Conservation (phyloP, 2,113 vertebrate genomes). For the Plecotus auritus region DNA sequence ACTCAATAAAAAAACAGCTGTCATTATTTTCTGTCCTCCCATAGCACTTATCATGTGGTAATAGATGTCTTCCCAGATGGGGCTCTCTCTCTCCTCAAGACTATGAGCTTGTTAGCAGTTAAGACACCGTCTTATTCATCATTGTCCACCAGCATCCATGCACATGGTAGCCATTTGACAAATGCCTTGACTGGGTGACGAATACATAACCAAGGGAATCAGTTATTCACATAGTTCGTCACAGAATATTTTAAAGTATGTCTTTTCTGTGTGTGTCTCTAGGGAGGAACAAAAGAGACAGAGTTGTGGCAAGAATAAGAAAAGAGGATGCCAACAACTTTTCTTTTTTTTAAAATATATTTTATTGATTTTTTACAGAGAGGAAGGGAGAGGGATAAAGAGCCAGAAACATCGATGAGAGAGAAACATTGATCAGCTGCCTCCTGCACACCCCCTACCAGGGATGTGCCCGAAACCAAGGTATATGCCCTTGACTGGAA, state of each 20-base stretch:
- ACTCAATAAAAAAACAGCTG: background rate
- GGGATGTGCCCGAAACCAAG: no score
- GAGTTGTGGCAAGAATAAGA: background rate
- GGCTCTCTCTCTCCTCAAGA: background rate
- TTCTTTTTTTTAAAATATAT: background rate
- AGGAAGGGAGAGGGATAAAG: no score
- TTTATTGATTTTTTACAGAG: no score
- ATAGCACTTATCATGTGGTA: background rate
- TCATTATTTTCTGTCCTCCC: background rate
- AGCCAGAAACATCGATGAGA: no score
- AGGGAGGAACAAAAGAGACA: background rate
- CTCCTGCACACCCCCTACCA: no score
- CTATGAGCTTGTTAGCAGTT: background rate
- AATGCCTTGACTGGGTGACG: background rate
- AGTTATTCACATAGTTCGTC: background rate
- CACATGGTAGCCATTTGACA: background rate
- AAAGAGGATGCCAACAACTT: background rate
- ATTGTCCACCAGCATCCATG: background rate
- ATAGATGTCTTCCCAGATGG: background rate
- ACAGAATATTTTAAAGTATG: background rate
- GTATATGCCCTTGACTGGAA: no score
- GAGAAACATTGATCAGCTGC: no score
- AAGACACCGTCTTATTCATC: background rate
- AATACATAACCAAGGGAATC: background rate
- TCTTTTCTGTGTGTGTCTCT: background rate